phyloP scores from a whole-genome alignment of 2,797 vertebrate genomes.

The Pitangus sulphuratus region DNA sequence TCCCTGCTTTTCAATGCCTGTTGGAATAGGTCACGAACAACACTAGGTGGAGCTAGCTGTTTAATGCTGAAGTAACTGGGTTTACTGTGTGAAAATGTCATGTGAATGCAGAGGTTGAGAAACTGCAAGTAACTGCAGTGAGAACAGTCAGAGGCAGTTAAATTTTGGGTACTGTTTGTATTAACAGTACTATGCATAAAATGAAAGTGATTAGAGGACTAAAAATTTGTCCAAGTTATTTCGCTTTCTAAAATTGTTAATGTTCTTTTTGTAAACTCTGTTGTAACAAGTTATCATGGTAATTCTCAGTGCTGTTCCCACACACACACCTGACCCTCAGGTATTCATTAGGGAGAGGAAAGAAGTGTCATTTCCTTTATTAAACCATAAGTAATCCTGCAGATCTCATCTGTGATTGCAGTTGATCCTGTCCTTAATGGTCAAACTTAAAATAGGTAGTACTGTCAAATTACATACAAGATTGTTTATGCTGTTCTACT shows the following conservation, averaged over 20 bases:
- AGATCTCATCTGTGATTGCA: neutral
- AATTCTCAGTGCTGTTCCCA: neutral
- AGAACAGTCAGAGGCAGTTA: neutral
- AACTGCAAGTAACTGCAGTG: neutral
- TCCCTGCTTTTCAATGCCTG: neutral
- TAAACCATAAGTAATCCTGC: neutral
- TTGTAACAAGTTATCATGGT: neutral
- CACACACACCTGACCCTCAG: rapidly evolving
- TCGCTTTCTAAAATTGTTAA: neutral
- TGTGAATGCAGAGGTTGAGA: neutral
- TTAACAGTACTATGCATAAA: neutral
- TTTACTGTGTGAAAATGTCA: neutral
- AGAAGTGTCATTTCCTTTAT: neutral
- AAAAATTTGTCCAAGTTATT: neutral
- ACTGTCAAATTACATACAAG: neutral
- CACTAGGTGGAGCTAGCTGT: constrained; percentile 56
- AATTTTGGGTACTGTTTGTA: neutral
- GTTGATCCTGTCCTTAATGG: neutral
- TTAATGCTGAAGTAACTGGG: neutral
- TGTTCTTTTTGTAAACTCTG: neutral
- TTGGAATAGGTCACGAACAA: neutral
- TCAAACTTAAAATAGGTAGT: neutral
- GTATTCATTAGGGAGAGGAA: neutral
- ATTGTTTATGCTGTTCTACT: neutral
- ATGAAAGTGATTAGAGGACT: neutral